phyloP scores from a whole-genome alignment of 2,888 invertebrate species.

The Drosophila lutescens region DNA sequence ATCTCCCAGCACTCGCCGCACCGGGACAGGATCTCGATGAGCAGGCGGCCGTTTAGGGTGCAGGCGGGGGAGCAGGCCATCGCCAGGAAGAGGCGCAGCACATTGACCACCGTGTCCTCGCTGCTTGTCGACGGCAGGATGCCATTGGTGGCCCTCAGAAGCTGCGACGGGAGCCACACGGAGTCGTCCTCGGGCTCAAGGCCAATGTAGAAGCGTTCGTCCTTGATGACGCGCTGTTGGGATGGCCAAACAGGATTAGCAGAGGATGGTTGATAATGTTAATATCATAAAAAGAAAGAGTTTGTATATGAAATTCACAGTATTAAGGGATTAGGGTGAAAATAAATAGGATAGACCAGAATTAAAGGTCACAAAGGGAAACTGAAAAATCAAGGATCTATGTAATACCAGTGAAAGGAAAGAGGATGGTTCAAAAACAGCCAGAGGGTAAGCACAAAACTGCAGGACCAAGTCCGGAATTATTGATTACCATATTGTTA shows the following conservation, averaged over 20 bases:
- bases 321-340: neutral
- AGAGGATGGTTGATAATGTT: neutral
- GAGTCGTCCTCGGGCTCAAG: slow-evolving; percentile 96
- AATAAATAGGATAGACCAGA: neutral
- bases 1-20: slow-evolving; percentile 93
- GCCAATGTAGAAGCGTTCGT: slow-evolving; percentile 95
- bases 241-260: neutral
- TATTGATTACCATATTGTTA: slow-evolving; percentile 33
- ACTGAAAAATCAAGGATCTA: neutral
- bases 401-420: neutral
- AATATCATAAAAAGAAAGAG: neutral
- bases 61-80: slow-evolving; percentile 95
- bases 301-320: neutral
- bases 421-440: neutral
- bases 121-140: slow-evolving; percentile 86
- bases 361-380: neutral
- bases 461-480: slow-evolving; percentile 13
- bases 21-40: slow-evolving; percentile 93
- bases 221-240: slow-evolving; percentile 92
- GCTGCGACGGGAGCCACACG: slow-evolving; percentile 95
- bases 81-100: slow-evolving; percentile 90
- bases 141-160: slow-evolving; percentile 91
- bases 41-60: slow-evolving; percentile 94
- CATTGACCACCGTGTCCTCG: slow-evolving; percentile 93
- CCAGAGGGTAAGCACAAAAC: neutral